Evolutionary conservation across 2,797 vertebrate genomes (phyloP).

Genomic region (Eulemur coronatus): DNA sequence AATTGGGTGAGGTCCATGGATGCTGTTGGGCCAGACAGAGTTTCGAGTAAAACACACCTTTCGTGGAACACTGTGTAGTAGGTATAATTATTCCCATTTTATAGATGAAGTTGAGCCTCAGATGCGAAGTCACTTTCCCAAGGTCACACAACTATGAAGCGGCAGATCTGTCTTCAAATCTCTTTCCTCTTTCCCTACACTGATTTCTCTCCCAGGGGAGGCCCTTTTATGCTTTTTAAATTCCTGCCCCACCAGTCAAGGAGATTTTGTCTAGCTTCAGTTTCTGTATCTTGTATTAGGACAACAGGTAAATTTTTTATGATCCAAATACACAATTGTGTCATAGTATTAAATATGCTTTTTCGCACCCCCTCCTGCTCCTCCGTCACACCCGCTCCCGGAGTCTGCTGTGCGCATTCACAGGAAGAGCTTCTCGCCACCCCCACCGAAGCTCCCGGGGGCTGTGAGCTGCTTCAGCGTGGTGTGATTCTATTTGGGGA

Average conservation of each 20-base stretch:
- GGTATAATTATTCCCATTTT: slow-evolving; percentile 1
- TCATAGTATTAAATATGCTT: neutral
- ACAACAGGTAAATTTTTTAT: neutral
- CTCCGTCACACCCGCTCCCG: neutral
- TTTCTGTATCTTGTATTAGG: neutral
- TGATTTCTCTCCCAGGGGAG: neutral
- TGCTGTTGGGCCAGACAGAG: neutral
- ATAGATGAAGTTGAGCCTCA: neutral
- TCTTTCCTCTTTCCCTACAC: neutral
- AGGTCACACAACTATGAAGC: neutral
- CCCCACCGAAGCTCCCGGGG: neutral
- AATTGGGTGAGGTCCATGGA: neutral
- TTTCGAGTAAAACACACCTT: slow-evolving; percentile 2
- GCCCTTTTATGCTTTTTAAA: neutral
- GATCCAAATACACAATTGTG: neutral
- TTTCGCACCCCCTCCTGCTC: neutral
- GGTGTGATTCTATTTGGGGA: neutral
- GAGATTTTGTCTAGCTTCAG: neutral
- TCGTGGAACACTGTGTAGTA: neutral
- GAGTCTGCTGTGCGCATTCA: neutral
- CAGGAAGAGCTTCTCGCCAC: neutral
- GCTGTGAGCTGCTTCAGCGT: neutral
- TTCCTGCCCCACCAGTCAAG: neutral
- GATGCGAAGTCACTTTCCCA: slow-evolving; percentile 7
- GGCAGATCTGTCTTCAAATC: neutral